phyloP scores from a whole-genome alignment of 2,113 vertebrate species.

The Hippocampus zosterae region DNA sequence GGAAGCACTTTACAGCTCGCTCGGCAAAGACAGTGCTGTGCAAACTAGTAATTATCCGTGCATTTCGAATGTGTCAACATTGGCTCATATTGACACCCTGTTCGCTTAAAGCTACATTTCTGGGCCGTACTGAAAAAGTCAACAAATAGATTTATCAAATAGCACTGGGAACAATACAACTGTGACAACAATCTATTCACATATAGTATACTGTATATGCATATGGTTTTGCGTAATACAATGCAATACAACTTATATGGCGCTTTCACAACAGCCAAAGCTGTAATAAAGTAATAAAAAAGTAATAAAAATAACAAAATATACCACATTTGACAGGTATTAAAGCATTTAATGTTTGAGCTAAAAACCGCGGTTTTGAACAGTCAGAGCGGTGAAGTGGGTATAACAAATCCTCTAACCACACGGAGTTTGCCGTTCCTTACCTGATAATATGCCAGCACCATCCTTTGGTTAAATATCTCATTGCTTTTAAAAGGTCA shows the following conservation, averaged over 20 bases:
- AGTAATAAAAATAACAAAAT: too few relatives aligned
- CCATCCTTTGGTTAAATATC: conserved; percentile 59
- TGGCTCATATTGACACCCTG: conserved; percentile 21
- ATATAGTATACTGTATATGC: too few relatives aligned
- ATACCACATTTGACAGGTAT: too few relatives aligned
- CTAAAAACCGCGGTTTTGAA: too few relatives aligned
- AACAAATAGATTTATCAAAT: background rate
- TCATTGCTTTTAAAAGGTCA: conserved; percentile 65
- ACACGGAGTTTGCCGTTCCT: conserved; percentile 29
- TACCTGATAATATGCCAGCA: conserved; percentile 36
- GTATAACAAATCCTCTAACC: conserved; percentile 17
- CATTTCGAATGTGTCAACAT: conserved; percentile 18
- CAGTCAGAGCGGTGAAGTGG: background rate
- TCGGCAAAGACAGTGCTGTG: conserved; percentile 28
- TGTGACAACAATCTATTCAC: too few relatives aligned
- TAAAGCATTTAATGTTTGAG: too few relatives aligned
- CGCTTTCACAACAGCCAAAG: too few relatives aligned
- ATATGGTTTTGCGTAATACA: too few relatives aligned
- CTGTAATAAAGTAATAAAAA: too few relatives aligned
- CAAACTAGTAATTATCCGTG: conserved; percentile 14
- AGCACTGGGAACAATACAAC: background rate
- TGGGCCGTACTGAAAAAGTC: background rate
- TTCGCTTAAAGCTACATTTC: conserved; percentile 12
- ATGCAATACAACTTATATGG: too few relatives aligned
- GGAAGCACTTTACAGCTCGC: conserved; percentile 35